Base-by-base conservation (phyloP, 2,888 invertebrate genomes). In the Stratiomys singularior region DNA sequence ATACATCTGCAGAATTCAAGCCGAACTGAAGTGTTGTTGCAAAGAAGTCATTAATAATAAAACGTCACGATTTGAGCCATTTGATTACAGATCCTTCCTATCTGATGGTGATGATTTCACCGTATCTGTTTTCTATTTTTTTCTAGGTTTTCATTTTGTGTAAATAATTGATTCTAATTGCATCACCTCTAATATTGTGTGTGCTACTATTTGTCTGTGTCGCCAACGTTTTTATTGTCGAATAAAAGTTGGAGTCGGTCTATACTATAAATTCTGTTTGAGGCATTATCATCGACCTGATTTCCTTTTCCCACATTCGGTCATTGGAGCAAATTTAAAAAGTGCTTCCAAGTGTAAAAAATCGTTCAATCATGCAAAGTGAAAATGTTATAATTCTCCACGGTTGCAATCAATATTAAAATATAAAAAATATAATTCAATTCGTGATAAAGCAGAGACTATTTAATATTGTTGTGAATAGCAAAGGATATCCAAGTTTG, bases 271-370 rank as follows among this genome's bases (percentile, higher is more conserved):
- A 37, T 30, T 44, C 58, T 74, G 60, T 74, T 74, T 74, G 30
- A 37, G 60, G 74, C 30, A 25, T 58, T 56, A 1, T 60, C 44
- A 74, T 74, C 74, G 74, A 74, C 74, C 74, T 60, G 47, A 58
- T 13, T 37, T 28, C 46, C 67, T 46, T 25, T 72, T 74, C 58
- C n/a, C 74, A 23, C n/a, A 25, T 30, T 58, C 18, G 60, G 60
- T 74, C 74, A 58, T 58, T 58, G 37, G 37, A 74, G 74, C 37
- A 58, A 74, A 21, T 11, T 30, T 74, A 58, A 15, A 74, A 60
- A 60, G 74, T 74, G 74, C 4, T 27, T 58, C 60, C 60, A 28
- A 58, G 74, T 74, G 74, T 74, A 30, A 37, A 74, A 74, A 74
- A 74, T 74, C 44, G 23, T 28, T 58, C 58, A 30, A 74, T 74